Base-by-base conservation (phyloP, 2,113 vertebrate genomes). In the Tachuris rubrigastra region DNA sequence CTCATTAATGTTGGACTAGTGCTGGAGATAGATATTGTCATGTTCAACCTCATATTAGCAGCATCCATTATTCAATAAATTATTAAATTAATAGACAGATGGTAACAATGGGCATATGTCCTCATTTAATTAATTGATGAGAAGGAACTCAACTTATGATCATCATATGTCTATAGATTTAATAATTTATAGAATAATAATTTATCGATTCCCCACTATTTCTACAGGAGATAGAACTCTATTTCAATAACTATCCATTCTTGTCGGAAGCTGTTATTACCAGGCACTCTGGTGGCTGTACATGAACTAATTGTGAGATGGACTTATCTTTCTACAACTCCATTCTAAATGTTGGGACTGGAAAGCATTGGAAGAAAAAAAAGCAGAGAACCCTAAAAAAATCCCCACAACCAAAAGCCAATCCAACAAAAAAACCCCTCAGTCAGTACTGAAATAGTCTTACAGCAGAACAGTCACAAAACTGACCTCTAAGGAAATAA, bases 151-250 rank as follows among this genome's bases (percentile, higher is more conserved):
- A 97, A 65, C 74, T 90, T 73, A 90, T 92, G 91, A 83, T 87
- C 93, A 84, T 94, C 67, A 92, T 95, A 77, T 96, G 76, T 58
- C 97, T 96, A 96, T 95, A 94, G 67, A 92, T 96, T 97, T 95
- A 97, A 97, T 96, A 96, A 97, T 97, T 97, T 95, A 96, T 95
- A 87, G 69, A 96, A 96, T 95, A 95, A 87, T 96, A 95, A 97
- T 97, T 96, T 96, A 97, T 97, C 85, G 95, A 97, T 97, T 94
- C 50, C 37, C 37, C 44, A 44, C 87, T 84, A 84, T 92, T 96
- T 94, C 90, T 96, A 62, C 93, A 96, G 80, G 90, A 94, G 93
- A 95, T 93, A 93, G 93, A 92, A 95, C 93, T 93, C 86, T 90
- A 65, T 95, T 95, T 95, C 94, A 95, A 95, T 95, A 77, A 52